Conservation (phyloP, 1,140 invertebrate genomes). For the Drosophila dunni region DNA sequence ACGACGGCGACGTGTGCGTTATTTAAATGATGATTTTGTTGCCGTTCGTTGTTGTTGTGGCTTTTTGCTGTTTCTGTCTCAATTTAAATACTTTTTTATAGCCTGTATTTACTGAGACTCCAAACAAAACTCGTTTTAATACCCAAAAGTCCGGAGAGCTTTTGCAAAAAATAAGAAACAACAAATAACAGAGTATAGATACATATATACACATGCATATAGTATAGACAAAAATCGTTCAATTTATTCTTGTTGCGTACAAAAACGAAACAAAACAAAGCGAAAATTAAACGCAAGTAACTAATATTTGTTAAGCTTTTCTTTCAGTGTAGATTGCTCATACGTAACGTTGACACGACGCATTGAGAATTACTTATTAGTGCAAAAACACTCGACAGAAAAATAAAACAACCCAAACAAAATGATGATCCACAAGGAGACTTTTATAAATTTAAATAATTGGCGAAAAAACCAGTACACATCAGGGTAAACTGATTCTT, state of each 20-base stretch:
- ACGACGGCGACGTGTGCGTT: constrained; percentile 66
- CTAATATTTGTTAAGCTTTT: constrained; percentile 31
- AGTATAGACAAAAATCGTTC: constrained; percentile 44
- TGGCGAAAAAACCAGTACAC: background rate
- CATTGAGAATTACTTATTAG: constrained; percentile 49
- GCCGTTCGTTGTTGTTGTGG: constrained; percentile 5
- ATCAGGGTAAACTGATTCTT: background rate
- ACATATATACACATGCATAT: background rate
- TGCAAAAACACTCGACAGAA: constrained; percentile 31
- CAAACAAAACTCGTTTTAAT: constrained; percentile 63
- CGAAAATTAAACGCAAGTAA: constrained; percentile 14
- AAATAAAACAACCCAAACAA: background rate
- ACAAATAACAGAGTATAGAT: constrained; percentile 46
- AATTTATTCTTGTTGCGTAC: constrained; percentile 77
- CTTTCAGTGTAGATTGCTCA: constrained; percentile 38
- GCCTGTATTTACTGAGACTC: constrained; percentile 60
- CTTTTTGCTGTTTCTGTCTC: constrained; percentile 52
- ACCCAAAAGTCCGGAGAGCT: constrained; percentile 36
- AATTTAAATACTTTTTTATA: constrained; percentile 74
- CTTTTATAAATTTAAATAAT: constrained; percentile 2
- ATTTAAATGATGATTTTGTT: constrained; percentile 79
- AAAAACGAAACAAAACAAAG: constrained; percentile 25
- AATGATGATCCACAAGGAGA: background rate
- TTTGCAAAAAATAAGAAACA: constrained; percentile 43
- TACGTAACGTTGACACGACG: constrained; percentile 56